Evolutionary conservation across 1,140 invertebrate genomes (phyloP), one percentile per base, ranked within the genome.

Genomic region (Sipha flava): DNA sequence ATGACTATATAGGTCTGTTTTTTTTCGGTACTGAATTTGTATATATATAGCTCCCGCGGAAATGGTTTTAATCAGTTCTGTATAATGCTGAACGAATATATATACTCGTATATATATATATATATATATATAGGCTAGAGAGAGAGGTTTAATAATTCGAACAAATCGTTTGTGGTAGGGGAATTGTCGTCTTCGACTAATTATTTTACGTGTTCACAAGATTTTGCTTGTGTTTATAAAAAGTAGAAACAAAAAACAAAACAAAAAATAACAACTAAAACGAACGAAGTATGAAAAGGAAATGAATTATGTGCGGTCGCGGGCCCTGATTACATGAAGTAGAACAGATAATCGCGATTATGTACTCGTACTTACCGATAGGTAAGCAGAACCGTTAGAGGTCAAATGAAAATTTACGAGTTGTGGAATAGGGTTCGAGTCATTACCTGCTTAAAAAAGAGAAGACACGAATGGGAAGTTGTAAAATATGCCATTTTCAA

Each of bases 271-370:
- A 73, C 29, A 31, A 34, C 37, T 72, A 73, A 73, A 73, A 73
- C 34, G 70, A 73, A 52, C 70, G n/a, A 21, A 73, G 70, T 73
- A 49, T 54, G 29, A 73, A 73, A 54, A 73, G 70, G 70, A 73
- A 73, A 73, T 23, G 70, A 73, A 73, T 73, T 73, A 73, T n/a
- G 29, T 31, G 23, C 47, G 70, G 43, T 26, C 40, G 70, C 47
- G 70, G 70, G 31, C n/a, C 70, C 70, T 54, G 70, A 52, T 73
- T 52, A 73, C 47, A 1, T 31, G 26, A 73, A 73, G 70, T 47
- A 73, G 31, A 73, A 73, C 70, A 49, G 70, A 73, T 52, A 49
- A 54, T 73, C 26, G 43, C 70, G 70, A 66, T 66, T 66, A 66
- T 34, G 3, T 37, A 37, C 5, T 31, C 1, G 26, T 59, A 59